These are phyloP conservation scores for Eristalinus sepulchralis DNA, from an alignment of 2,888 invertebrate genomes.

Conservation along the genomic window DNA sequence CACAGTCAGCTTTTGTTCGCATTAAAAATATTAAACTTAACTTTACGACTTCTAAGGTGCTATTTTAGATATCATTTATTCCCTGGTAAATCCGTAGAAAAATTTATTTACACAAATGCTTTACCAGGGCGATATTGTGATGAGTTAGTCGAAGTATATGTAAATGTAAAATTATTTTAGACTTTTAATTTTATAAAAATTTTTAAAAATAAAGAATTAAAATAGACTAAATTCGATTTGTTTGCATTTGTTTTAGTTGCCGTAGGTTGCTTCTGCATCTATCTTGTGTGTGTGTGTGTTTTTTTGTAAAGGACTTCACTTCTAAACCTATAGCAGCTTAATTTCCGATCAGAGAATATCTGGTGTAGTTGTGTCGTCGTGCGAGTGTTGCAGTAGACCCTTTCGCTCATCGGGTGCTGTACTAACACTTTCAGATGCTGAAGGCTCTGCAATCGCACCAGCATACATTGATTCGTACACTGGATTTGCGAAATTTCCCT, in stretches of 20 bases:
- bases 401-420: slow-evolving; percentile 82
- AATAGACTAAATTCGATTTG: slow-evolving; percentile 70
- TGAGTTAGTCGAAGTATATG: slow-evolving; percentile 23
- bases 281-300: slow-evolving; percentile 29
- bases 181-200: slow-evolving; percentile 23
- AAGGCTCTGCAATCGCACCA: slow-evolving; percentile 77
- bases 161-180: slow-evolving; percentile 4
- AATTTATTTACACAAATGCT: slow-evolving; percentile 60
- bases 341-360: slow-evolving; percentile 81
- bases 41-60: slow-evolving; percentile 37
- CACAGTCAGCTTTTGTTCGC: slow-evolving; percentile 61
- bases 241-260: slow-evolving; percentile 44
- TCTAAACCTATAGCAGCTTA: slow-evolving; percentile 74
- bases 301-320: slow-evolving; percentile 58
- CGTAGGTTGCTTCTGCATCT: slow-evolving; percentile 31
- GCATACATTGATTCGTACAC: slow-evolving; percentile 92
- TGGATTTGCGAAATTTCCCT: slow-evolving; percentile 92
- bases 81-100: slow-evolving; percentile 58
- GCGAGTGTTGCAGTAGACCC: slow-evolving; percentile 82
- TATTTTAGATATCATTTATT: slow-evolving; percentile 45
- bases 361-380: slow-evolving; percentile 81
- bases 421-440: slow-evolving; percentile 77
- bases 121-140: slow-evolving; percentile 36
- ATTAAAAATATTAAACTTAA: slow-evolving; percentile 61
- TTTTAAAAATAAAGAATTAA: slow-evolving; percentile 49